phyloP scores from a whole-genome alignment of 2,888 invertebrate species.

The Falcaria lacertinaria region DNA sequence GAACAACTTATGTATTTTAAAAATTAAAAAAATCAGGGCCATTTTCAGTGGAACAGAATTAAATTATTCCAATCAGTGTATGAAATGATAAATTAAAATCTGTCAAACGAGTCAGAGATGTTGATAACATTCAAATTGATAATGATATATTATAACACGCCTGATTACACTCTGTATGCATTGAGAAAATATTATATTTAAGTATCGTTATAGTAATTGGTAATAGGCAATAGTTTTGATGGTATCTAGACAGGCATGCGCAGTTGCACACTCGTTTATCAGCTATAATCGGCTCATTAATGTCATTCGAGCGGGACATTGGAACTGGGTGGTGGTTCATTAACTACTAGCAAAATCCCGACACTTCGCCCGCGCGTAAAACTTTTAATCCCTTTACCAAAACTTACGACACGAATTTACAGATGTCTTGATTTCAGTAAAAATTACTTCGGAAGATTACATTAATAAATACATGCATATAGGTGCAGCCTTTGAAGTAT shows the following conservation, averaged over 20 bases:
- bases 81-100: slow-evolving; percentile 46
- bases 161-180: slow-evolving; percentile 24
- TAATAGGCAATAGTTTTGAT: background rate
- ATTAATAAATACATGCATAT: too few relatives aligned
- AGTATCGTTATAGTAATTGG: slow-evolving; percentile 19
- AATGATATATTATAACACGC: slow-evolving; percentile 40
- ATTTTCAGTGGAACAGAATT: slow-evolving; percentile 15
- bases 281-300: background rate
- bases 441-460: too few relatives aligned
- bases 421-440: too few relatives aligned
- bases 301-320: background rate
- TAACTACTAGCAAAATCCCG: too few relatives aligned
- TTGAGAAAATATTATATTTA: slow-evolving; percentile 21
- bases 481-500: too few relatives aligned
- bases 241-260: background rate
- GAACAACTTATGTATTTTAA: background rate
- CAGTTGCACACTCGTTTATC: background rate
- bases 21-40: background rate
- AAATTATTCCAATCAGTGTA: slow-evolving; percentile 45
- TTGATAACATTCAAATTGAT: slow-evolving; percentile 42
- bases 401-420: too few relatives aligned
- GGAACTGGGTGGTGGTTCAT: background rate
- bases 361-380: too few relatives aligned
- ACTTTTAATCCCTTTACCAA: too few relatives aligned
- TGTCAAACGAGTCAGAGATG: slow-evolving; percentile 30